Evolutionary conservation across 2,797 vertebrate genomes (phyloP).

Genomic region (Gymnodraco acuticeps): DNA sequence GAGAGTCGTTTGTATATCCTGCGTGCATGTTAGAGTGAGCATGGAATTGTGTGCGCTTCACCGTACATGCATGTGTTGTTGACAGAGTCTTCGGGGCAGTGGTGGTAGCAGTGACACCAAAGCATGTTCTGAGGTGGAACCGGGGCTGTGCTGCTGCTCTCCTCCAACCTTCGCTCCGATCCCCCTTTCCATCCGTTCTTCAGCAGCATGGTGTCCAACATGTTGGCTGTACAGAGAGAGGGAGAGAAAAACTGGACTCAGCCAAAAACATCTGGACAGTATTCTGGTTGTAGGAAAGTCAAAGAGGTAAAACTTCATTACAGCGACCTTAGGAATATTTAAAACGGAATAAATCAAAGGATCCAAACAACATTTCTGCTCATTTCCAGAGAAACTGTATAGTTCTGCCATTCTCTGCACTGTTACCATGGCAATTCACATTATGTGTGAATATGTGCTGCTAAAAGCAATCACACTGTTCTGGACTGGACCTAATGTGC

Average conservation of each 20-base stretch:
- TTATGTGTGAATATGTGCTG: constrained; percentile 52
- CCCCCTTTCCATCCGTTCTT: constrained; percentile 90
- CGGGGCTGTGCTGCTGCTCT: constrained; percentile 81
- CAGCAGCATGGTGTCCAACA: constrained; percentile 90
- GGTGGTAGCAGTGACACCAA: constrained; percentile 93
- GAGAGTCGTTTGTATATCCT: not conserved
- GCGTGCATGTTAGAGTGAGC: not conserved
- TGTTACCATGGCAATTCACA: constrained; percentile 54
- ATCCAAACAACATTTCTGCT: constrained; percentile 28
- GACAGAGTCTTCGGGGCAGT: constrained; percentile 93
- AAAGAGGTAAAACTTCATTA: constrained; percentile 38
- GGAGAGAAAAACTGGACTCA: constrained; percentile 9
- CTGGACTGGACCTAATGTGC: constrained; percentile 56
- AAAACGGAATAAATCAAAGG: constrained; percentile 45
- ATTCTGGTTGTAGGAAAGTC: not conserved
- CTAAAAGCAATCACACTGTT: constrained; percentile 60
- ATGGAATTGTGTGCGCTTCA: constrained; percentile 10
- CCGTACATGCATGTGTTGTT: constrained; percentile 96
- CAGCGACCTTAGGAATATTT: constrained; percentile 30
- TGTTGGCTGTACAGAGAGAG: constrained; percentile 78
- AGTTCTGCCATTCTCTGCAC: constrained; percentile 14
- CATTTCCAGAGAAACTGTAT: constrained; percentile 21
- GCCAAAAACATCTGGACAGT: constrained; percentile 33
- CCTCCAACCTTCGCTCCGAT: constrained; percentile 83
- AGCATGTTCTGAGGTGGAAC: constrained; percentile 85